Base-by-base conservation (phyloP, 2,797 vertebrate genomes). In the Sebastes trivittatus region DNA sequence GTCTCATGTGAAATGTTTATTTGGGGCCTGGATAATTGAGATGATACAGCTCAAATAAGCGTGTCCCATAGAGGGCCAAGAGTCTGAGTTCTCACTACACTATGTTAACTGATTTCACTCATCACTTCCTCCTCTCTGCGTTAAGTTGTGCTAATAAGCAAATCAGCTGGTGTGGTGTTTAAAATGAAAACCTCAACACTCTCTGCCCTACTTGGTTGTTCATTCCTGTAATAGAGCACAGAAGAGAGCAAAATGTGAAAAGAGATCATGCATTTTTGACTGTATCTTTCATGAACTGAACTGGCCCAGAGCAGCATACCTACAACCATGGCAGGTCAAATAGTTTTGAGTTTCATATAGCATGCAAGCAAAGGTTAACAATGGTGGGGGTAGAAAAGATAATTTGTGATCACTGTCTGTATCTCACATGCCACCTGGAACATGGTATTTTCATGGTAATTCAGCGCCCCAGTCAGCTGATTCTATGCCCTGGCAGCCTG, bases 51-150 rank as follows among this genome's bases (percentile, higher is more conserved):
- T 72, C 4, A 79, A 55, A 55, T 66, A 55, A 23, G 5, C 13
- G n/a, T 27, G 38, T 16, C 6, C 42, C 55, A 65, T 13, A 38
- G 56, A 77, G 59, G 60, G 22, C 32, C 11, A 58, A 32, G 38
- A 78, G 62, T 68, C 7, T 49, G 11, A 71, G 42, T 77, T 58
- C 62, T 67, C 56, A 59, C 59, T 61, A 2, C 59, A 67, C 65
- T 62, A 52, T 6, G 46, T 78, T 36, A 54, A 38, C 72, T 77
- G 46, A 74, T 70, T 83, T 80, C 71, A 72, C 29, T 80, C 76
- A 38, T 78, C 58, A 73, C 34, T 73, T 77, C 34, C 54, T 80
- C 54, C 22, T 70, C 65, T 74, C 54, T 77, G 56, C 56, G 25
- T 42, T 62, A 66, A 77, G 49, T 61, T 77, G 11, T 59, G 49